phyloP scores from a whole-genome alignment of 2,888 invertebrate species.

The Tachystola acroxantha region DNA sequence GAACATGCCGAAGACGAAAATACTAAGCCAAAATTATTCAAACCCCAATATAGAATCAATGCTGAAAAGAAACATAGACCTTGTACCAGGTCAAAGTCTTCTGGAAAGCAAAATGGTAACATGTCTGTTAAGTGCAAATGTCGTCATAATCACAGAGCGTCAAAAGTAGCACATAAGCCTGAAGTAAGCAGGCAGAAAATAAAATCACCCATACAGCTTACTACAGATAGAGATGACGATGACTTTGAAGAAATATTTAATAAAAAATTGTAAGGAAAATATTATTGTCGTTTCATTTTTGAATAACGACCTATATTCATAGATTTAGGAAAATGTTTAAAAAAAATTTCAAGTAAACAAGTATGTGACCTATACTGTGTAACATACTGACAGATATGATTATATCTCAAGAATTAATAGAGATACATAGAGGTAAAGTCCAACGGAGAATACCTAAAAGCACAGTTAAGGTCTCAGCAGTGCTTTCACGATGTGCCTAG shows the following conservation, averaged over 20 bases:
- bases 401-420: too few relatives aligned
- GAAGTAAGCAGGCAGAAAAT: background rate
- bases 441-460: slow-evolving; percentile 1
- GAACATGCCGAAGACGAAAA: background rate
- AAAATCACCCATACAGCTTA: background rate
- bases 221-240: background rate
- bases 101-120: background rate
- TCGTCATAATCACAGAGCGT: background rate
- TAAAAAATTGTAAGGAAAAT: background rate
- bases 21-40: background rate
- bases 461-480: slow-evolving; percentile 30
- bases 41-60: background rate
- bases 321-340: too few relatives aligned
- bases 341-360: too few relatives aligned
- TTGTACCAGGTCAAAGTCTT: background rate
- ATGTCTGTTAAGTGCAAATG: background rate
- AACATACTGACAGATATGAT: too few relatives aligned
- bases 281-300: too few relatives aligned
- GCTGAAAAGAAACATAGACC: background rate
- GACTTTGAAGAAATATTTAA: background rate
- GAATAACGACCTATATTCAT: too few relatives aligned
- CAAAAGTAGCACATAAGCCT: background rate
- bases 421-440: too few relatives aligned
- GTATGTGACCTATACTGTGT: too few relatives aligned
- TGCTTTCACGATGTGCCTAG: slow-evolving; percentile 25